Percentiles rank a stretch among this genome's conserved stretches.
These are phyloP conservation scores for Nothoprocta perdicaria DNA, from an alignment of 2,113 vertebrate genomes.

Conservation along the genomic window DNA sequence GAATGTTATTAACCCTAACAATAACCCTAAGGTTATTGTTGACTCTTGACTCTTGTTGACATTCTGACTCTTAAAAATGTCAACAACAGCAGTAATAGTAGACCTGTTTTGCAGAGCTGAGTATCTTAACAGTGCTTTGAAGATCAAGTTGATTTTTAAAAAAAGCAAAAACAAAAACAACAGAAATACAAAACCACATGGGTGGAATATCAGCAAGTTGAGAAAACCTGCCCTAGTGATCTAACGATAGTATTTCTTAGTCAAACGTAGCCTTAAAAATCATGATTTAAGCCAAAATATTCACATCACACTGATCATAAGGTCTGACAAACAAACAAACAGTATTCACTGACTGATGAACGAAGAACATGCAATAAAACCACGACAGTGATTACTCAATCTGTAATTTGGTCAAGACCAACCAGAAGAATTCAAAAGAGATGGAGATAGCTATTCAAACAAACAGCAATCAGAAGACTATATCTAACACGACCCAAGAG, in stretches of 20 bases:
- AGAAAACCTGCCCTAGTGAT: background rate
- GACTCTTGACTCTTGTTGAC: no score
- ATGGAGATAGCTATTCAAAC: background rate
- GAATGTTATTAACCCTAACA: no score
- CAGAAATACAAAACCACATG: background rate
- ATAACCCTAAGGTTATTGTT: no score
- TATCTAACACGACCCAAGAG: background rate
- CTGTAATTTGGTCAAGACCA: background rate
- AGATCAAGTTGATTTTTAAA: background rate
- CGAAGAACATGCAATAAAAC: background rate
- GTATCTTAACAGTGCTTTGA: background rate
- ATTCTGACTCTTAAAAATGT: background rate
- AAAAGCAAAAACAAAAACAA: no score
- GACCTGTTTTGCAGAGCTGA: background rate
- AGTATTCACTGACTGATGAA: background rate
- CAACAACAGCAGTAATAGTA: background rate
- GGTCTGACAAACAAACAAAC: background rate
- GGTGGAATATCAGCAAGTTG: background rate
- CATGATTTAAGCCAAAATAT: background rate
- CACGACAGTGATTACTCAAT: background rate
- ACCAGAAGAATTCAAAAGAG: background rate
- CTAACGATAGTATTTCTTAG: background rate
- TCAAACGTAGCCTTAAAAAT: background rate
- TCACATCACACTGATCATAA: background rate
- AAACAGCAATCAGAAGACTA: background rate